Conservation (phyloP, 2,888 invertebrate species). For the Drosophila demipolita region DNA sequence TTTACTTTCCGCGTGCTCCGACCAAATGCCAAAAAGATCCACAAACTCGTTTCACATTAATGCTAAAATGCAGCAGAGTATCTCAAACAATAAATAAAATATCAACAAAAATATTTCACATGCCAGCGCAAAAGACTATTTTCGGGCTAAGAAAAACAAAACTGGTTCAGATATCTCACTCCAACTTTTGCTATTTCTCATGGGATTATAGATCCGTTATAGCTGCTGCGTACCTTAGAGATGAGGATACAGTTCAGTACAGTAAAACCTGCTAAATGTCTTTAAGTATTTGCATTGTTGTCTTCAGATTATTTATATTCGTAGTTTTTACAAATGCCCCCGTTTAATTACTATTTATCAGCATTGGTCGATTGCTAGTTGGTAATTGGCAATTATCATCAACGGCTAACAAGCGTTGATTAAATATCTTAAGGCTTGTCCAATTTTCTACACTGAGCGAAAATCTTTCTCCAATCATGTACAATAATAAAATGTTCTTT, state of each 20-base stretch:
- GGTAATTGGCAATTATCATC: constrained; percentile 21
- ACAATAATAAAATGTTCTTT: not conserved
- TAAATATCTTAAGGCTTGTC: constrained; percentile 15
- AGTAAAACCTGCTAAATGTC: constrained; percentile 31
- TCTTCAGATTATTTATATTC: constrained; percentile 19
- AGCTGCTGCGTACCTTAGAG: constrained; percentile 30
- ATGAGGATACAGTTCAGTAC: constrained; percentile 43
- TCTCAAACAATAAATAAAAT: constrained; percentile 56
- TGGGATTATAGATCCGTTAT: constrained; percentile 19
- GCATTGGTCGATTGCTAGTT: constrained; percentile 19
- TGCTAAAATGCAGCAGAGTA: constrained; percentile 40
- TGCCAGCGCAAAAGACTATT: constrained; percentile 41
- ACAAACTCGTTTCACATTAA: constrained; percentile 65
- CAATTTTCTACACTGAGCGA: constrained; percentile 25
- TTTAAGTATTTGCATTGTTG: constrained; percentile 6
- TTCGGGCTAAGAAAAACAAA: constrained; percentile 17
- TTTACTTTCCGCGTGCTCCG: constrained; percentile 58
- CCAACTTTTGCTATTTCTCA: constrained; percentile 33
- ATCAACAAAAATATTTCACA: constrained; percentile 62
- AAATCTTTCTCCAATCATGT: not conserved
- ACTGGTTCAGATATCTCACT: constrained; percentile 40
- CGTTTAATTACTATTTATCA: constrained; percentile 36
- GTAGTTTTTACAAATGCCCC: constrained; percentile 4
- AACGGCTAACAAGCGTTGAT: constrained; percentile 2
- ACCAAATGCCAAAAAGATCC: not conserved